Base-by-base conservation (phyloP, 1,140 invertebrate genomes). In the Zaprionus davidi region DNA sequence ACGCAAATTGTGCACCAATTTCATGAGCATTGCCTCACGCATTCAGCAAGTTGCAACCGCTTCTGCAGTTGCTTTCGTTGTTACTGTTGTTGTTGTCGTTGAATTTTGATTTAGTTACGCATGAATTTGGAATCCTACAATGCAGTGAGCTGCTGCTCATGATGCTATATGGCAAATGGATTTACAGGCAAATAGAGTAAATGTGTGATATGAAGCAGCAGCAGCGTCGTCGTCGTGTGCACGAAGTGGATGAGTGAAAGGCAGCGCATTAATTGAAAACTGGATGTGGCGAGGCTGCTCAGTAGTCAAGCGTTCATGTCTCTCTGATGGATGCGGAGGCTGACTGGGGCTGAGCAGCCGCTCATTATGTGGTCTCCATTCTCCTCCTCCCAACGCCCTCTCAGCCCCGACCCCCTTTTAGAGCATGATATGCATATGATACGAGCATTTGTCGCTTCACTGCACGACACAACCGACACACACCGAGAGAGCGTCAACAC, bases 91-190 rank as follows among this genome's bases (percentile, higher is more conserved):
- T 79, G 55, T 66, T 74, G 69, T 71, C 53, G 83, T 69, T 88
- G 59, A 78, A 79, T 88, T 88, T 81, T 88, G 84, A 88, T 84
- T 88, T 88, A 88, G 84, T 88, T 88, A 88, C 84, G 84, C 84
- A 76, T 88, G 75, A 81, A 81, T 81, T 71, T 88, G 78, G 71
- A 64, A 77, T 78, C 58, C 55, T 66, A 73, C 69, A 86, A 62
- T 64, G 20, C 68, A 63, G 51, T 65, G 59, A 44, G 41, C 41
- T 46, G 41, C n/a, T 46, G 38, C 41, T 9, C 58, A 34, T 17
- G 41, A 17, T 46, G 31, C 22, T 34, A 58, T 9, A 58, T 34
- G 55, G 56, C 31, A 58, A 22, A 55, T 55, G 51, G 55, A 49
- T 20, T 17, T 20, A 49, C 44, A 49, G 11, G 44, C 44, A 60